Base-by-base conservation (phyloP, 1,140 invertebrate species). In the Palaemon carinicauda region DNA sequence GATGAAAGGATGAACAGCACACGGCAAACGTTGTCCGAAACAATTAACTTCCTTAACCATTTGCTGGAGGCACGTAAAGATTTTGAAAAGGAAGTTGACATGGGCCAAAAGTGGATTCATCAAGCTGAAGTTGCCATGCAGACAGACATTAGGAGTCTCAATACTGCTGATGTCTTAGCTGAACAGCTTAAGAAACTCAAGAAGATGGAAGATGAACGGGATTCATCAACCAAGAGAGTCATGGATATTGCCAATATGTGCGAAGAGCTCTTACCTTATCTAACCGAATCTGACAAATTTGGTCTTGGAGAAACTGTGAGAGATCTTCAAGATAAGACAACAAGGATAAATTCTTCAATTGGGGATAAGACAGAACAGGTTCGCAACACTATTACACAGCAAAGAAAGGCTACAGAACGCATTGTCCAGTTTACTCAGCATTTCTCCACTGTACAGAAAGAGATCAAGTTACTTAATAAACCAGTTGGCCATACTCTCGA, bases 101-200 rank as follows among this genome's bases (percentile, higher is more conserved):
- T 95, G 89, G 96, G 95, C 90, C 94, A 95, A 88, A 94, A 96
- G 88, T 97, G 96, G 96, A 92, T 97, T 24, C 95, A 96, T 78
- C 95, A 97, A 93, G 96, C 96, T 71, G 96, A 97, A 92, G 95
- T 96, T 17, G 94, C 96, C 17, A 94, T 96, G 0, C 95, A 95
- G 17, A 94, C 95, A 51, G 96, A 97, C 90, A 91, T 97, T 3
- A 93, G 95, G 74, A 94, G 91, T 19, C 90, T 95, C 27, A 94
- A 95, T 1, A 96, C 94, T 90, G 92, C 97, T 15, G 95, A 96
- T 88, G 93, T 97, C 0, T 91, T 98, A 41, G 95, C 96, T 91
- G 96, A 97, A 92, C 96, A 97, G 90, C 91, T 97, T 54, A 93
- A 94, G 0, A 97, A 97, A 91, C 93, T 94, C 90, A 94, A 96